Percentiles rank a stretch among this genome's conserved stretches.
phyloP scores from a whole-genome alignment of 2,113 vertebrate species.

The Tringa solitaria region DNA sequence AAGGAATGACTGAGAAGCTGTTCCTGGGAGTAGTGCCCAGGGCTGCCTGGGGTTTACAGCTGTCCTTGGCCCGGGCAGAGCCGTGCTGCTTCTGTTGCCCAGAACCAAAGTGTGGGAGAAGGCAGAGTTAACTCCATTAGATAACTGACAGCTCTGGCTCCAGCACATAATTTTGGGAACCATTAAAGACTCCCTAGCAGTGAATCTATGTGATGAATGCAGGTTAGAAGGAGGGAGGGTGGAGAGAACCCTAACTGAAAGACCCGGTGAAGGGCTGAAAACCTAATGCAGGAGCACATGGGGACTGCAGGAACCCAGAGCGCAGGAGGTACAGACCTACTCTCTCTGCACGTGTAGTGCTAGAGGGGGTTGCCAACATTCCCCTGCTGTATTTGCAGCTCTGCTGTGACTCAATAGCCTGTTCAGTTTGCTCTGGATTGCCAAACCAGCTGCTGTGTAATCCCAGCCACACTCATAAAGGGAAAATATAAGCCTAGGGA shows the following conservation, averaged over 20 bases:
- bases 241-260: neutral
- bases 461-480: neutral
- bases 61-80: neutral
- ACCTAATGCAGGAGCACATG: neutral
- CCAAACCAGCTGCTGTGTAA: neutral
- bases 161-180: neutral
- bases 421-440: neutral
- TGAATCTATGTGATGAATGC: neutral
- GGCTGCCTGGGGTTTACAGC: neutral
- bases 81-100: neutral
- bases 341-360: neutral
- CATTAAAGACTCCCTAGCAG: neutral
- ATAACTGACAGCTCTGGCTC: neutral
- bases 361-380: neutral
- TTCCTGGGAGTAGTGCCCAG: neutral
- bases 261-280: neutral
- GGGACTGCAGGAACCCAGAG: neutral
- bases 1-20: neutral
- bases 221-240: neutral
- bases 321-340: fast-evolving
- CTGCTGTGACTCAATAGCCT: neutral
- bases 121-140: neutral
- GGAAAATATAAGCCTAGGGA: neutral
- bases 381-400: neutral
- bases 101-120: neutral